These are phyloP conservation scores for Hirtodrosophila trivittata DNA, from an alignment of 2,888 invertebrate species.

Conservation along the genomic window DNA sequence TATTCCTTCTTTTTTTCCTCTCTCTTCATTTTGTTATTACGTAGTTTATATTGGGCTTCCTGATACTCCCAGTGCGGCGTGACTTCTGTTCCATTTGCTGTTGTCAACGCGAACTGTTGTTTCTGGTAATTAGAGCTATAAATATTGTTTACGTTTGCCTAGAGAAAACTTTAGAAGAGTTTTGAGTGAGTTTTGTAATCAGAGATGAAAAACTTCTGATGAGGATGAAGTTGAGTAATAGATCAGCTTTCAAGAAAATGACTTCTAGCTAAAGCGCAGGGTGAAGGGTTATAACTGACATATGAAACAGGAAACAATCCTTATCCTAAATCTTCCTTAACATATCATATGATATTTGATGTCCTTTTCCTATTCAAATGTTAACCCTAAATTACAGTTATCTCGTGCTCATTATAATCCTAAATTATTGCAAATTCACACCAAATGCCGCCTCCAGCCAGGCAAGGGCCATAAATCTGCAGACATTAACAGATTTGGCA, in stretches of 20 bases:
- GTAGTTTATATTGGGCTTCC: slow-evolving; percentile 28
- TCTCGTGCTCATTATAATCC: not conserved
- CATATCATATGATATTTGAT: not conserved
- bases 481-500: slow-evolving; percentile 37
- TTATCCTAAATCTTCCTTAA: no score
- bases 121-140: slow-evolving; percentile 69
- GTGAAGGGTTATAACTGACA: no score
- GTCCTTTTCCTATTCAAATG: not conserved
- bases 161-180: not conserved
- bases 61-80: slow-evolving; percentile 59
- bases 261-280: no score
- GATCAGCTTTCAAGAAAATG: no score
- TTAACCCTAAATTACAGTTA: not conserved
- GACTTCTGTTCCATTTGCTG: slow-evolving; percentile 54
- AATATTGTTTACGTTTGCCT: slow-evolving; percentile 31
- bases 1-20: not conserved
- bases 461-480: slow-evolving; percentile 43
- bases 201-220: not conserved
- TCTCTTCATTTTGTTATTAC: not conserved
- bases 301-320: no score
- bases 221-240: not conserved
- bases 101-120: slow-evolving; percentile 60
- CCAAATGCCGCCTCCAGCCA: not conserved
- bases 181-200: not conserved
- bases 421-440: not conserved